phyloP scores from a whole-genome alignment of 2,797 vertebrate genomes.

The Lepilemur septentrionalis region DNA sequence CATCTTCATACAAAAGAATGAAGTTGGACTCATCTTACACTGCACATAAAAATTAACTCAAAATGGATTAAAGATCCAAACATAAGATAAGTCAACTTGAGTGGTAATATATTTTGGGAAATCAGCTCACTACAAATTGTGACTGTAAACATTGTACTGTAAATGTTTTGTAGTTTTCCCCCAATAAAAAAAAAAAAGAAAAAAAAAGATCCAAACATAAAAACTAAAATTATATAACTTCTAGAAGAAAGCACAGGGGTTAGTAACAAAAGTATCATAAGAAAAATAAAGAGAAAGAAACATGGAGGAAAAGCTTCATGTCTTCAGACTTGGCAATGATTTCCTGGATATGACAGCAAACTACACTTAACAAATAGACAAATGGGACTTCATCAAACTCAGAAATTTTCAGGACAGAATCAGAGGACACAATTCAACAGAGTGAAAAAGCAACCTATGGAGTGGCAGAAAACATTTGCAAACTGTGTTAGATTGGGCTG shows the following conservation, averaged over 20 bases:
- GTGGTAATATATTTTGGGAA: too few species aligned
- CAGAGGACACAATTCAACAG: neutral
- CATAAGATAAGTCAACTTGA: too few species aligned
- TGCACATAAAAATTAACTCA: neutral
- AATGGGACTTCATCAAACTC: neutral
- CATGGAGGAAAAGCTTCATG: neutral
- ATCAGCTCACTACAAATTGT: too few species aligned
- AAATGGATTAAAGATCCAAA: constrained; percentile 5
- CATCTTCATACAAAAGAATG: neutral
- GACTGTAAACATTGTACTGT: too few species aligned
- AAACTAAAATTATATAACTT: neutral
- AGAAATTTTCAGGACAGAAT: neutral
- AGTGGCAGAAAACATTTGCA: neutral
- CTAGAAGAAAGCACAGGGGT: neutral
- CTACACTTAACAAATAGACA: neutral
- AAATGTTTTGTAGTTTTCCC: too few species aligned
- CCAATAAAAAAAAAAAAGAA: neutral
- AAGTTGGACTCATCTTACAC: neutral
- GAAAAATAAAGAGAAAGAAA: neutral
- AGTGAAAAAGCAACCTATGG: neutral
- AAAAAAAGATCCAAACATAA: neutral
- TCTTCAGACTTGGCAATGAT: neutral
- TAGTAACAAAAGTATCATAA: neutral
- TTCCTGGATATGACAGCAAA: neutral
- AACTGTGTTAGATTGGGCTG: neutral